Evolutionary conservation across 2,113 vertebrate genomes (phyloP).

Genomic region (Raja brachyura): DNA sequence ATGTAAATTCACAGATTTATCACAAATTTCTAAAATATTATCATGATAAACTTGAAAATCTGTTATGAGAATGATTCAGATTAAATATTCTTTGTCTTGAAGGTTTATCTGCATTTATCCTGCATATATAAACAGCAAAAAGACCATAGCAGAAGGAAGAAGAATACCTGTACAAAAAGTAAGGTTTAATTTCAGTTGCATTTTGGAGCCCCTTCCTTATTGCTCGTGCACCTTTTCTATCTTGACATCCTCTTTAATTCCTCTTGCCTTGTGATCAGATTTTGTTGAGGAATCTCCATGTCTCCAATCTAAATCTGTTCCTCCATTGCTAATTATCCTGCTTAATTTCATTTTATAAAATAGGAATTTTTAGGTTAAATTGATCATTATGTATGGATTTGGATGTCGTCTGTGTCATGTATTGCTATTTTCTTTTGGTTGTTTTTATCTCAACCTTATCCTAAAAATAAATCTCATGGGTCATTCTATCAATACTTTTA

Average conservation of each 20-base stretch:
- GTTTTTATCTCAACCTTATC: background rate
- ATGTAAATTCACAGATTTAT: background rate
- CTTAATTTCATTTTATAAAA: background rate
- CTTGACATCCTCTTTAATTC: background rate
- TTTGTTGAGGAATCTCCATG: background rate
- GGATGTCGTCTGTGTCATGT: no score
- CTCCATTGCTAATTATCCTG: background rate
- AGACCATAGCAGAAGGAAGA: constrained; percentile 88
- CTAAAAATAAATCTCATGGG: background rate
- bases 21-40: background rate
- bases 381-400: no score
- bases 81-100: constrained; percentile 41
- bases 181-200: constrained; percentile 21
- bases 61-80: background rate
- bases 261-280: background rate
- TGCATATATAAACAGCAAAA: constrained; percentile 92
- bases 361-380: no score
- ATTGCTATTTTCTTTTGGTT: no score
- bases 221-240: background rate
- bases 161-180: constrained; percentile 86
- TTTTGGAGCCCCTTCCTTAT: background rate
- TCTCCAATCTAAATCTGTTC: background rate
- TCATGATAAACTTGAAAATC: background rate
- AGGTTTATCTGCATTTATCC: constrained; percentile 92
- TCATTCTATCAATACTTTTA: background rate